Evolutionary conservation across 2,797 vertebrate species (phyloP).

Genomic region (Sebastolobus alascanus): DNA sequence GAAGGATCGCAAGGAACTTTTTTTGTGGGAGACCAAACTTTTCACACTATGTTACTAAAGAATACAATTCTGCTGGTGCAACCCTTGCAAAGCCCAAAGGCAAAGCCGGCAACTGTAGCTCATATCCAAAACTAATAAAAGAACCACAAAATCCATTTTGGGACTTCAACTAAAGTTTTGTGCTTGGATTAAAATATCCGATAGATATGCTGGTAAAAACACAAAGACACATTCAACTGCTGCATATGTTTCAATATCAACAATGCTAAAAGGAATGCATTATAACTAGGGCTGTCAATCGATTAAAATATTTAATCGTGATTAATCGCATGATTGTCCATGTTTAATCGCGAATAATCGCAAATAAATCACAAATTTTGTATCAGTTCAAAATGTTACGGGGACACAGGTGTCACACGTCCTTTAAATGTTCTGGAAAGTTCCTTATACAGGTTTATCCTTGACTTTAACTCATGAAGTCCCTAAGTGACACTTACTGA

Average conservation of each 20-base stretch:
- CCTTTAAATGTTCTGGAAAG: no score
- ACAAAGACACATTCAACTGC: conserved; percentile 41
- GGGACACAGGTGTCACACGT: no score
- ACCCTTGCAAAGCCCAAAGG: conserved; percentile 81
- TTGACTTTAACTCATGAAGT: no score
- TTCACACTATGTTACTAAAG: conserved; percentile 78
- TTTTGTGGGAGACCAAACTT: conserved; percentile 83
- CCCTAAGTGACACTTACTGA: no score
- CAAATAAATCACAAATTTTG: no score
- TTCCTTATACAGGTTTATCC: no score
- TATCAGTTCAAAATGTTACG: no score
- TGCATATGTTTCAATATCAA: conserved; percentile 56
- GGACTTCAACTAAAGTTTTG: conserved; percentile 73
- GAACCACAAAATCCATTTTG: conserved; percentile 77
- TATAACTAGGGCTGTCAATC: no score
- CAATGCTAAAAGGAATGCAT: conserved; percentile 18
- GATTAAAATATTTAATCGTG: no score
- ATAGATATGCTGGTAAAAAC: conserved; percentile 62
- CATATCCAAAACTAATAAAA: conserved; percentile 81
- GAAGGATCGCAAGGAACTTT: conserved; percentile 77
- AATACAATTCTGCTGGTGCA: conserved; percentile 79
- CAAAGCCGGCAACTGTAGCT: conserved; percentile 69
- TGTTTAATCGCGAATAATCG: no score
- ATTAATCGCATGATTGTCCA: no score
- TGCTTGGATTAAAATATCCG: conserved; percentile 67